phyloP scores from a whole-genome alignment of 2,888 invertebrate species.

The Lissocephala sabroskyi region DNA sequence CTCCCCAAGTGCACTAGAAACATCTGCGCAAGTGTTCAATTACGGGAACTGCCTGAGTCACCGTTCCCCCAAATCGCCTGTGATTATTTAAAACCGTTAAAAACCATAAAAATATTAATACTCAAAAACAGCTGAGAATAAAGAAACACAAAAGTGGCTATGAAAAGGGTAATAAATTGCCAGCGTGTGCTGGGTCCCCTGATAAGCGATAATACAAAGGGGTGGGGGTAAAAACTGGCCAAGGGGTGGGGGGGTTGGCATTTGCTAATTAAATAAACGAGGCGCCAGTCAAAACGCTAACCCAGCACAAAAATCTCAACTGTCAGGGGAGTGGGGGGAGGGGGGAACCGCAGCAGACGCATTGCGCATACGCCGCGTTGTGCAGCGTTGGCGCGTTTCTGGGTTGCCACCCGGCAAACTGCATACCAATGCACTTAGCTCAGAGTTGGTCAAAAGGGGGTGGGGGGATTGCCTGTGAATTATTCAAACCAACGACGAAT shows the following conservation, averaged over 20 bases:
- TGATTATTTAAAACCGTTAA: no score
- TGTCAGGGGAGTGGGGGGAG: no score
- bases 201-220: background rate
- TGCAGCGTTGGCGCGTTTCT: constrained; percentile 39
- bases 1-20: no score
- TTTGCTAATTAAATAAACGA: constrained; percentile 44
- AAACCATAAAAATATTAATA: background rate
- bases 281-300: constrained; percentile 33
- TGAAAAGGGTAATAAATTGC: constrained; percentile 48
- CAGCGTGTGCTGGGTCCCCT: background rate
- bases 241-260: no score
- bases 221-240: no score
- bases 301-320: background rate
- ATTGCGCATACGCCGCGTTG: constrained; percentile 61
- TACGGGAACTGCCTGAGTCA: no score
- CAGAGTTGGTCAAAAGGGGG: constrained; percentile 29
- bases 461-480: no score
- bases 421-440: constrained; percentile 61
- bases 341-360: constrained; percentile 18
- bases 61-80: no score
- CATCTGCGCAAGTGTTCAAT: no score
- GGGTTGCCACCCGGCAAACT: constrained; percentile 46
- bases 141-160: background rate
- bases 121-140: background rate
- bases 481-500: no score